Evolutionary conservation across 2,888 invertebrate genomes (phyloP).

Genomic region (Calameuta pallipes): DNA sequence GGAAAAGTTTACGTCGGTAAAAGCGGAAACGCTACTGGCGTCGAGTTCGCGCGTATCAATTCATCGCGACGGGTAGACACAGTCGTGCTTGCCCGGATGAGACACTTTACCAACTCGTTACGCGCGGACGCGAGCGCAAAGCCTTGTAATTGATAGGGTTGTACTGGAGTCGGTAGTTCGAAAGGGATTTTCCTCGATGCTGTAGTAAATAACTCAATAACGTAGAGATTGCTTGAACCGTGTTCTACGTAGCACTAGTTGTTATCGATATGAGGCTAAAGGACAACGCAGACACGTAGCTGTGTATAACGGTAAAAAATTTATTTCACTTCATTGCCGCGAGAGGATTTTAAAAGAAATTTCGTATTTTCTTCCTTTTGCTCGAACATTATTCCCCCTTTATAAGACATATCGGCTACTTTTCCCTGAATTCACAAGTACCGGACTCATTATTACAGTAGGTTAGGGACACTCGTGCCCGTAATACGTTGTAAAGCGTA

Average conservation of each 20-base stretch:
- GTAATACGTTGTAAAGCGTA: slow-evolving; percentile 41
- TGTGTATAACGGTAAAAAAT: neutral
- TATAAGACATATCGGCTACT: no score
- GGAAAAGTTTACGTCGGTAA: no score
- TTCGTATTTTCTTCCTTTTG: no score
- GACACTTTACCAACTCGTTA: slow-evolving; percentile 49
- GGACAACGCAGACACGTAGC: neutral
- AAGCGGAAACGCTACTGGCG: neutral
- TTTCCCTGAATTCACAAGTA: no score
- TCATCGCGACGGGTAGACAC: slow-evolving; percentile 38
- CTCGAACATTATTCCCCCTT: no score
- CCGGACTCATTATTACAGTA: slow-evolving; percentile 30
- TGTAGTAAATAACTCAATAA: slow-evolving; percentile 37
- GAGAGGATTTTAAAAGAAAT: no score
- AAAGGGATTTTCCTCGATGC: slow-evolving; percentile 40
- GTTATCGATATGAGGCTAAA: neutral
- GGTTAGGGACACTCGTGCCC: slow-evolving; percentile 49
- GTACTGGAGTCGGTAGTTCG: slow-evolving; percentile 29
- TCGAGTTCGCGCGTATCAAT: slow-evolving; percentile 10
- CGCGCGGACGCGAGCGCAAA: slow-evolving; percentile 41
- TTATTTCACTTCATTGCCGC: neutral
- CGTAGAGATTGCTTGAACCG: neutral
- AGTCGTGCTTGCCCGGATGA: slow-evolving; percentile 31
- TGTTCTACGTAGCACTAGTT: neutral
- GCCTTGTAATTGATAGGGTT: slow-evolving; percentile 53